phyloP scores from a whole-genome alignment of 2,113 vertebrate species.

The Pleuronectes platessa region DNA sequence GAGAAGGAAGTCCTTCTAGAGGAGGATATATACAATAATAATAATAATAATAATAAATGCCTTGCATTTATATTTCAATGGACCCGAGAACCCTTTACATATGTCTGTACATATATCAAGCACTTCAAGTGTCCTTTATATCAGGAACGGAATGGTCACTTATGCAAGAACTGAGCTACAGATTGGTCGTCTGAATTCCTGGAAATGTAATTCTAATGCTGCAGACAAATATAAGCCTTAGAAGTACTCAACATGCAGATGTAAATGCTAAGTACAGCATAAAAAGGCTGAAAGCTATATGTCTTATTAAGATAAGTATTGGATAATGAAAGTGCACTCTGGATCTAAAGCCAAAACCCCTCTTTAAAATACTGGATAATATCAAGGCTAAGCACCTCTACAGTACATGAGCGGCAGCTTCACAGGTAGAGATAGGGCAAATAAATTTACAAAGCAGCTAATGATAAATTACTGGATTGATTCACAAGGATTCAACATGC shows the following conservation, averaged over 20 bases:
- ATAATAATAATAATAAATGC: no score
- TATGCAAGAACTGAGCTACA: not conserved
- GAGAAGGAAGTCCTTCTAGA: not conserved
- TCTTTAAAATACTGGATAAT: not conserved
- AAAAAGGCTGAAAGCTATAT: not conserved
- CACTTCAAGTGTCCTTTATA: not conserved
- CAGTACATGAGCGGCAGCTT: constrained; percentile 1
- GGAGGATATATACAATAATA: not conserved
- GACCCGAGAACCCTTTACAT: no score
- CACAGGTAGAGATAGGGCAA: not conserved
- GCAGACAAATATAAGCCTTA: not conserved
- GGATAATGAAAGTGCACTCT: not conserved
- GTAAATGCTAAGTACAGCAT: constrained; percentile 1
- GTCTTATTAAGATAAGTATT: not conserved
- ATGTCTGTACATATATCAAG: not conserved
- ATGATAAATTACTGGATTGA: not conserved
- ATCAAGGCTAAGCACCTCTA: not conserved
- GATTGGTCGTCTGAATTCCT: not conserved
- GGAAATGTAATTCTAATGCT: not conserved
- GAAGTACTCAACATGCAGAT: not conserved
- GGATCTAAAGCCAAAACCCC: constrained; percentile 17
- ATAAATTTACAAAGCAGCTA: not conserved
- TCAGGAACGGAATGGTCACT: not conserved
- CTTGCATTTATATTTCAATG: no score
- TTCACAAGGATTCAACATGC: not conserved